phyloP scores from a whole-genome alignment of 2,888 invertebrate genomes.

The Amphipyra berbera region DNA sequence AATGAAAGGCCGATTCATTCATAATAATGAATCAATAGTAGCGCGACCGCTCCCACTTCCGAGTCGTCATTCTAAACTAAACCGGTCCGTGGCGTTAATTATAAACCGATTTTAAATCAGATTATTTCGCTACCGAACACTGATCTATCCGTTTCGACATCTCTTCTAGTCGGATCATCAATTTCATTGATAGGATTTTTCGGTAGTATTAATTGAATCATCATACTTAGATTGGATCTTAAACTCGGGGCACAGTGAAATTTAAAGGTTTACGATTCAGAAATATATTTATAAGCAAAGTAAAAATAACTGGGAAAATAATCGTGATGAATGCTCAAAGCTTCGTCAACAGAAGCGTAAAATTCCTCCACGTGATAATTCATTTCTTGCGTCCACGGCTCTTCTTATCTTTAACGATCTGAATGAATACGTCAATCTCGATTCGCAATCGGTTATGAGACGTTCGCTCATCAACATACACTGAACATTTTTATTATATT shows the following conservation, averaged over 20 bases:
- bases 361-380: slow-evolving; percentile 71
- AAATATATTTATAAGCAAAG: slow-evolving; percentile 43
- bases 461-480: slow-evolving; percentile 59
- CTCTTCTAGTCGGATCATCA: slow-evolving; percentile 74
- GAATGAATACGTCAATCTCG: slow-evolving; percentile 79
- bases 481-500: slow-evolving; percentile 65
- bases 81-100: slow-evolving; percentile 86
- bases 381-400: slow-evolving; percentile 67
- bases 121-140: slow-evolving; percentile 84
- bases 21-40: slow-evolving; percentile 84
- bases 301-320: slow-evolving; percentile 48
- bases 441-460: slow-evolving; percentile 70
- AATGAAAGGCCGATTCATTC: slow-evolving; percentile 87
- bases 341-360: slow-evolving; percentile 68
- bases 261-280: slow-evolving; percentile 31
- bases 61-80: slow-evolving; percentile 73
- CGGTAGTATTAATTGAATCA: slow-evolving; percentile 77
- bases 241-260: slow-evolving; percentile 59
- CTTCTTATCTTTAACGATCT: slow-evolving; percentile 70
- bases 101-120: slow-evolving; percentile 84
- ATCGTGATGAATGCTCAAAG: slow-evolving; percentile 60
- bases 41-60: slow-evolving; percentile 77
- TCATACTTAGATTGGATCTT: slow-evolving; percentile 71
- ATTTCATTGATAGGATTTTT: slow-evolving; percentile 80
- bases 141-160: slow-evolving; percentile 79